Evolutionary conservation across 2,797 vertebrate species (phyloP).

Genomic region (Rhynchotus rufescens): DNA sequence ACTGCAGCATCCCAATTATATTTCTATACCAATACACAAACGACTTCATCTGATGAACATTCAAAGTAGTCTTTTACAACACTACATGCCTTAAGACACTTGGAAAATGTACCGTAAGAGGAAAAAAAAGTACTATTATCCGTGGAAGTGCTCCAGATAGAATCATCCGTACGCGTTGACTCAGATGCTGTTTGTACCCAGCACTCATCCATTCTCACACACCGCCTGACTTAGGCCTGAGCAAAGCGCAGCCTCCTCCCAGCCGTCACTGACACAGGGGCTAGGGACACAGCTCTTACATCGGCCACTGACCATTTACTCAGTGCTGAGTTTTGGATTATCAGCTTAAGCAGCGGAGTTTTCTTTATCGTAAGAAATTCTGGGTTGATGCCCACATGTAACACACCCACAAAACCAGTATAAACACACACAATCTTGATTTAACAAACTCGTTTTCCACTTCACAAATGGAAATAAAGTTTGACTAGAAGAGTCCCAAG

Average conservation of each 20-base stretch:
- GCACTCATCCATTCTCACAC: neutral
- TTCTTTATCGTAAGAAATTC: neutral
- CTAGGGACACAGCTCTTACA: neutral
- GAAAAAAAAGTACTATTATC: neutral
- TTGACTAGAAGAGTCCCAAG: constrained; percentile 3
- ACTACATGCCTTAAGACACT: neutral
- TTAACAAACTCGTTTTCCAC: neutral
- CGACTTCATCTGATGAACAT: neutral
- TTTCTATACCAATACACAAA: neutral
- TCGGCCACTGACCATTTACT: neutral
- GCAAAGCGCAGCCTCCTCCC: neutral
- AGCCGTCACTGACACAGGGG: neutral
- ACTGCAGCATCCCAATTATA: neutral
- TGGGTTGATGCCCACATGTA: neutral
- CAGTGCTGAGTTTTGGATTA: neutral
- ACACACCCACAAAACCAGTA: neutral
- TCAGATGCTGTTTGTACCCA: neutral
- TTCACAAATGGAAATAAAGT: constrained; percentile 40
- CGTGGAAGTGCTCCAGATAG: neutral
- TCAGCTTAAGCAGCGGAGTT: neutral
- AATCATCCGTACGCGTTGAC: neutral
- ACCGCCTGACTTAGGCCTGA: neutral
- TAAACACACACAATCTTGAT: neutral
- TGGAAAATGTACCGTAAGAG: neutral
- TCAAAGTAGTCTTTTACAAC: neutral